Conservation (phyloP, 2,797 vertebrate species). For the Squalus acanthias region DNA sequence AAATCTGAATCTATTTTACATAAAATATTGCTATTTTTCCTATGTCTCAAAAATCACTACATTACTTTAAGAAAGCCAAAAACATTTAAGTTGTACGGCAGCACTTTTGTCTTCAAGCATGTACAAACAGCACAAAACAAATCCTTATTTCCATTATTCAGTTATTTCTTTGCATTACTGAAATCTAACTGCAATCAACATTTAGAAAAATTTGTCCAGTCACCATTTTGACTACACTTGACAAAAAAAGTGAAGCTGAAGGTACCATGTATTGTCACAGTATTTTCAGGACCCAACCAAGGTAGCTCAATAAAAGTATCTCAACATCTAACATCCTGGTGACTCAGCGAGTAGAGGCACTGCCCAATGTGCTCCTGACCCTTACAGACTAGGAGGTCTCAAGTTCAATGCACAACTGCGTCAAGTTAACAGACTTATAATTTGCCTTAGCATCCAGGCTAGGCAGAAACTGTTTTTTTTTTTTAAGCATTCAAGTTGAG, state of each 20-base stretch:
- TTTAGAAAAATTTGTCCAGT: not conserved
- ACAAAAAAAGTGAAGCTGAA: not conserved
- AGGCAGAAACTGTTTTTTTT: not conserved
- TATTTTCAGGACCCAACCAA: not conserved
- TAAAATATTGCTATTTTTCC: not conserved
- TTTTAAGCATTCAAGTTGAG: not conserved
- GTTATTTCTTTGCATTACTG: not conserved
- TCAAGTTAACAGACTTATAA: not conserved
- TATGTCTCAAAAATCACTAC: not conserved
- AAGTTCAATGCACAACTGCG: not conserved
- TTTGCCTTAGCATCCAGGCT: not conserved
- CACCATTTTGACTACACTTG: not conserved
- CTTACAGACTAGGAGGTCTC: not conserved
- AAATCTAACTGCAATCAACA: not conserved
- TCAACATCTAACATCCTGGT: not conserved
- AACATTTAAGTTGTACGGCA: not conserved
- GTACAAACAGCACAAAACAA: not conserved
- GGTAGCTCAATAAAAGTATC: not conserved
- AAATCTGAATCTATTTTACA: not conserved
- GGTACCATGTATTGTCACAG: not conserved
- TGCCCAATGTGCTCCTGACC: not conserved
- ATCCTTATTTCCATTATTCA: not conserved
- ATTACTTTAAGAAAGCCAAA: too few species aligned
- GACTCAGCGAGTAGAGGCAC: not conserved
- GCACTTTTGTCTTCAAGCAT: not conserved